Evolutionary conservation across 2,888 invertebrate species (phyloP).

Genomic region (Nomada hirtipes): DNA sequence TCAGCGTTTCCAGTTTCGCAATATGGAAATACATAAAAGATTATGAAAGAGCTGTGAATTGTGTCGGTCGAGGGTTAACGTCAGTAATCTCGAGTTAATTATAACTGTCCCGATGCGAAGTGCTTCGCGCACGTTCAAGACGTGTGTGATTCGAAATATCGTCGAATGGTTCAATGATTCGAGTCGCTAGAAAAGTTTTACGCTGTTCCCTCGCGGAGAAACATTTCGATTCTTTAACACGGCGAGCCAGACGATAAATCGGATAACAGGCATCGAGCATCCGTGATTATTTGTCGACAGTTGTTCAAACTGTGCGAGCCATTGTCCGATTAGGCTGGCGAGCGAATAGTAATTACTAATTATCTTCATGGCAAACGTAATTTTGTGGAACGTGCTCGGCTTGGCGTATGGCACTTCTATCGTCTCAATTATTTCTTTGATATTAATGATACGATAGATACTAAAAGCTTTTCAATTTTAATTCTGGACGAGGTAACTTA

Average conservation of each 20-base stretch:
- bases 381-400: conserved; percentile 17
- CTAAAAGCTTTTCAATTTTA: too few relatives aligned
- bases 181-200: background rate
- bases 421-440: background rate
- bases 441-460: background rate
- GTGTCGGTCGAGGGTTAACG: background rate
- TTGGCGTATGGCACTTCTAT: background rate
- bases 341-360: conserved; percentile 13
- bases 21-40: background rate
- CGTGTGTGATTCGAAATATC: background rate
- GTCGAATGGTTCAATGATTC: conserved; percentile 12
- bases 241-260: conserved; percentile 41
- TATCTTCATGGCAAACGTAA: conserved; percentile 41
- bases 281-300: conserved; percentile 63
- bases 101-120: background rate
- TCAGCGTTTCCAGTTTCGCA: too few relatives aligned
- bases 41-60: background rate
- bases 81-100: conserved; percentile 5
- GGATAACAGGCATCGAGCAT: conserved; percentile 53
- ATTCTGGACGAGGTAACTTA: too few relatives aligned
- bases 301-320: conserved; percentile 62
- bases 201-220: background rate
- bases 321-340: conserved; percentile 54
- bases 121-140: background rate
- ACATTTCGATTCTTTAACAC: conserved; percentile 12